Evolutionary conservation across 2,888 invertebrate species (phyloP), one percentile per base, ranked within the genome.

Genomic region (Pelosia muscerda): DNA sequence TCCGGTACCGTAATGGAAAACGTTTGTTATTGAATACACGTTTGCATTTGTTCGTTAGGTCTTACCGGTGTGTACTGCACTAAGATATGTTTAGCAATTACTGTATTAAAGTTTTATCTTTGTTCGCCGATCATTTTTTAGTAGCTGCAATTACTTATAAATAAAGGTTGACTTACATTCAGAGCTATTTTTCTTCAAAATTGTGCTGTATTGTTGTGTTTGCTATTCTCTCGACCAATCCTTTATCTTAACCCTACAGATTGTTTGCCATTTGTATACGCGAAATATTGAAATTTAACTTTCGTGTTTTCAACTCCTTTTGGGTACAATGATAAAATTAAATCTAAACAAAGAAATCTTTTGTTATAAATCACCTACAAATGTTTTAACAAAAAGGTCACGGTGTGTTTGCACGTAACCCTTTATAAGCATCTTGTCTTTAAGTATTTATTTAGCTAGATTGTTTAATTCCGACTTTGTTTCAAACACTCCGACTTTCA

Each of bases 21-120:
- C 70, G 72, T 81, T 79, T 78, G 78, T 79, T 79, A 81, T 78
- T 79, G 81, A 81, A 81, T 81, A 78, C 78, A 74, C 69, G 71
- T 73, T 75, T 79, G 72, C 66, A 76, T 74, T 79, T 73, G 73
- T 77, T 77, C 69, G 73, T 76, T 77, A 72, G 74, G 62, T 69
- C 70, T 73, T 70, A 72, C 69, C 59, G 63, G 58, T 63, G 59
- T 68, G 65, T 65, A 38, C 53, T 69, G 73, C 66, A 64, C 66
- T 61, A 42, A 55, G 58, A 28, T 72, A 59, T 65, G 54, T 71
- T 55, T 72, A 68, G 68, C 73, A 69, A 70, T 70, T 74, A 68
- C 69, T 73, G 66, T 76, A 73, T 71, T 69, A 68, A 26, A 59
- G 69, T 76, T 77, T n/a, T 57, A 66, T 69, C 68, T 69, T 70